Evolutionary conservation across 2,797 vertebrate species (phyloP).

Genomic region (Nannoperca australis): DNA sequence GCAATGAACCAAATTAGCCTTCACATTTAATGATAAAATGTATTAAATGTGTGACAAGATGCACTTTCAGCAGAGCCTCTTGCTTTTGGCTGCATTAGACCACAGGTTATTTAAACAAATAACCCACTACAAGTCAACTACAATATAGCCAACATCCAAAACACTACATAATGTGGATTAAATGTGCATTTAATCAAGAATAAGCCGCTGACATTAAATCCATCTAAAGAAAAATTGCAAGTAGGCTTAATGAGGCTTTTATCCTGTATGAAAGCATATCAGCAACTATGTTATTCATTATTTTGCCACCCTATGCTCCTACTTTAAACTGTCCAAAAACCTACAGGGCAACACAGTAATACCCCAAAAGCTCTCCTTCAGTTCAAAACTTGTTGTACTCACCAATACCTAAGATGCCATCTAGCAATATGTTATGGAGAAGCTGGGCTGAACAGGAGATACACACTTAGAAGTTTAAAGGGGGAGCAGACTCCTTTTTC

Average conservation of each 20-base stretch:
- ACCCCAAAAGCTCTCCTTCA: slow-evolving; percentile 29
- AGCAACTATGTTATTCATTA: slow-evolving; percentile 60
- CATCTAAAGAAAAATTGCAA: neutral
- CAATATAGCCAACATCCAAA: slow-evolving; percentile 7
- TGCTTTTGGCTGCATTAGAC: neutral
- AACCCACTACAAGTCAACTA: slow-evolving; percentile 3
- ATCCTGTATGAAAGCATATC: slow-evolving; percentile 48
- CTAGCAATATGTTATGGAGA: slow-evolving; percentile 40
- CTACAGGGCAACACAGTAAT: slow-evolving; percentile 13
- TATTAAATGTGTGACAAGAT: neutral
- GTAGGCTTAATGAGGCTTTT: slow-evolving; percentile 69
- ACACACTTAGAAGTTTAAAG: slow-evolving; percentile 21
- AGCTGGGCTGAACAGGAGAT: slow-evolving; percentile 22
- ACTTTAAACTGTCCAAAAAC: slow-evolving; percentile 30
- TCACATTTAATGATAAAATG: neutral
- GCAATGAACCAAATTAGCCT: neutral
- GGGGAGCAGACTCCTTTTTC: neutral
- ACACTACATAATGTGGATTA: slow-evolving; percentile 6
- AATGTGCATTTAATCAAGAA: neutral
- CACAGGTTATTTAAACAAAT: slow-evolving; percentile 5
- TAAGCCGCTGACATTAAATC: neutral
- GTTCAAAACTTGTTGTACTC: slow-evolving; percentile 32
- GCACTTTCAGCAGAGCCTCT: neutral
- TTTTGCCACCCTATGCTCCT: slow-evolving; percentile 44
- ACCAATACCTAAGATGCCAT: slow-evolving; percentile 54